Evolutionary conservation across 2,797 vertebrate genomes (phyloP).

Genomic region (Sebastes hopkinsi): DNA sequence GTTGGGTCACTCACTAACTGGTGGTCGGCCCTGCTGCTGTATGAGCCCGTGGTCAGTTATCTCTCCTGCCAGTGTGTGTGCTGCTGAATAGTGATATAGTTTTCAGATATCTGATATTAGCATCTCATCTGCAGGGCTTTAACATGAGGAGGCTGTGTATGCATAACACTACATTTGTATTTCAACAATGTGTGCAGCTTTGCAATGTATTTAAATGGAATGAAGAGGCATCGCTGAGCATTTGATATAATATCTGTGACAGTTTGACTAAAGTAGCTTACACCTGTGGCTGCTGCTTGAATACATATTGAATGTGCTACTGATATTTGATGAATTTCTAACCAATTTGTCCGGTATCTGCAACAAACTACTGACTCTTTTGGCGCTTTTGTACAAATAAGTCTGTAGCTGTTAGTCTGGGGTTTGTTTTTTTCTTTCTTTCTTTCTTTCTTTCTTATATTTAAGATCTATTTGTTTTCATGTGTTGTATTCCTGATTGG

Average conservation of each 20-base stretch:
- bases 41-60: conserved; percentile 16
- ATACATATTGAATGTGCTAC: conserved; percentile 12
- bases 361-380: neutral
- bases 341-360: neutral
- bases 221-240: neutral
- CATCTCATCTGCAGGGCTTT: conserved; percentile 11
- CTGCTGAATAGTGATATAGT: conserved; percentile 25
- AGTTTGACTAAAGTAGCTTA: neutral
- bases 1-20: neutral
- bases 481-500: conserved; percentile 11
- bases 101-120: conserved; percentile 10
- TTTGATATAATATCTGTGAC: neutral
- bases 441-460: neutral
- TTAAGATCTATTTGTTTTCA: conserved; percentile 10
- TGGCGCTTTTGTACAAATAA: neutral
- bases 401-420: neutral
- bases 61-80: conserved; percentile 7
- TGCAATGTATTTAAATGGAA: conserved; percentile 8
- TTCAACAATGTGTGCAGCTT: neutral
- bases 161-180: conserved; percentile 30
- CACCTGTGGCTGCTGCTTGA: conserved; percentile 16
- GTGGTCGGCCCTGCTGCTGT: conserved; percentile 12
- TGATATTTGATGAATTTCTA: neutral
- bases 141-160: neutral
- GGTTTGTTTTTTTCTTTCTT: neutral